These are phyloP conservation scores for Balaeniceps rex DNA, from an alignment of 2,113 vertebrate genomes.

Conservation along the genomic window DNA sequence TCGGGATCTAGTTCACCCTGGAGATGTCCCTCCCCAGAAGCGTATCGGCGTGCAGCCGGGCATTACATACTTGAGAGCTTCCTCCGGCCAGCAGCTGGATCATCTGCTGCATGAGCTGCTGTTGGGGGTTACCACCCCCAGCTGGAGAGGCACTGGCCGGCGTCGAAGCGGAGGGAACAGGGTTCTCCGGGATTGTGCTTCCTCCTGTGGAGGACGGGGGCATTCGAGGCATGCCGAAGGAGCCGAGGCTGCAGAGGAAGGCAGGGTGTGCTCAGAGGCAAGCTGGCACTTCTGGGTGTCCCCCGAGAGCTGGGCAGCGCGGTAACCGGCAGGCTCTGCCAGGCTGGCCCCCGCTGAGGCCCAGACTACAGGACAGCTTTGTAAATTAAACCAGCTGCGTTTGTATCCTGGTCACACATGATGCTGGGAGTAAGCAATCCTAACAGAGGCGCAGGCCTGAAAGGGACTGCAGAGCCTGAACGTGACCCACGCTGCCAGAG, in stretches of 20 bases:
- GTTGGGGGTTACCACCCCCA: conserved; percentile 67
- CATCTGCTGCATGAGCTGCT: conserved; percentile 91
- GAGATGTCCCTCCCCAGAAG: background rate
- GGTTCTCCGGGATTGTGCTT: conserved; percentile 84
- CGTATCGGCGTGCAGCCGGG: accelerated
- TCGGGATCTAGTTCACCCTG: accelerated
- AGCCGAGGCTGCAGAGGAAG: conserved; percentile 76
- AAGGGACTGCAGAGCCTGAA: background rate
- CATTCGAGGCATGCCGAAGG: conserved; percentile 86
- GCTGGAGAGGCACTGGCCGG: conserved; percentile 73
- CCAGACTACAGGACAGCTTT: background rate
- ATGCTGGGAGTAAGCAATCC: background rate
- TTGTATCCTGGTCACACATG: accelerated
- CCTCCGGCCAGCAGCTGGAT: conserved; percentile 93
- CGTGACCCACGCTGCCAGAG: accelerated
- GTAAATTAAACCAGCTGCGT: accelerated
- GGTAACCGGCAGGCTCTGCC: background rate
- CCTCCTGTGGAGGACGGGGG: conserved; percentile 87
- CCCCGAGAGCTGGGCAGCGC: background rate
- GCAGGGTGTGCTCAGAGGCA: background rate
- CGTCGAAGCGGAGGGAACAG: conserved; percentile 82
- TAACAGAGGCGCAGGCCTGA: background rate
- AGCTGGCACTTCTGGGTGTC: background rate
- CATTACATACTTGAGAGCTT: conserved; percentile 71
- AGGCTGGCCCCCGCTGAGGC: conserved; percentile 58